phyloP scores from a whole-genome alignment of 2,113 vertebrate species.

The Lasiurus cinereus region DNA sequence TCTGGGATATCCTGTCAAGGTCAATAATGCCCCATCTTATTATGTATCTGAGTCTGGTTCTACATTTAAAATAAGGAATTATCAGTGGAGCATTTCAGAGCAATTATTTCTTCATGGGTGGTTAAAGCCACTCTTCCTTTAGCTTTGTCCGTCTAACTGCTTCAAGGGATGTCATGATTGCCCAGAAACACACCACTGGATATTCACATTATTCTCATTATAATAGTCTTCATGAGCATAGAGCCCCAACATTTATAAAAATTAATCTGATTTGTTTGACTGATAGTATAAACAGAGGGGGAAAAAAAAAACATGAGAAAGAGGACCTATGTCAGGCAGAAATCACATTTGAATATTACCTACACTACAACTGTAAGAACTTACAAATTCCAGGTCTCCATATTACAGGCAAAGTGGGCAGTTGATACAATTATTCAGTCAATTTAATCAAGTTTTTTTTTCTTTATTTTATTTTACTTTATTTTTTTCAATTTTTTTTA shows the following conservation, averaged over 20 bases:
- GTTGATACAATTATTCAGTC: not conserved
- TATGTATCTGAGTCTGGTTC: constrained; percentile 56
- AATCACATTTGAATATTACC: constrained; percentile 19
- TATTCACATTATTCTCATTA: constrained; percentile 33
- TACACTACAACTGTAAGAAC: not conserved
- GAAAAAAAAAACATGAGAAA: constrained; percentile 20
- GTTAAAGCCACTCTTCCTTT: constrained; percentile 56
- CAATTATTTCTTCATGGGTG: constrained; percentile 50
- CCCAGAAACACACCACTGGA: not conserved
- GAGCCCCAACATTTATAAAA: not conserved
- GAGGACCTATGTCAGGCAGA: not conserved
- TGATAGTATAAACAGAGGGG: constrained; percentile 30
- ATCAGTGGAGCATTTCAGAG: constrained; percentile 33
- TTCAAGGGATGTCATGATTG: not conserved
- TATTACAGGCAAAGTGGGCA: not conserved
- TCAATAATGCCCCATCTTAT: constrained; percentile 29
- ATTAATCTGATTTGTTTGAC: constrained; percentile 8
- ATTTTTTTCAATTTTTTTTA: too few relatives aligned
- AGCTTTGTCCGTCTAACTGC: constrained; percentile 33
- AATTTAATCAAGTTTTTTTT: not conserved
- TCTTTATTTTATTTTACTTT: too few relatives aligned
- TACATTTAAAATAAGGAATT: constrained; percentile 66
- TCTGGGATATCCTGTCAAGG: constrained; percentile 46
- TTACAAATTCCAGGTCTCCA: not conserved
- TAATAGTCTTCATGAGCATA: constrained; percentile 12